Evolutionary conservation across 2,888 invertebrate species (phyloP).

Genomic region (Colletes collaris): DNA sequence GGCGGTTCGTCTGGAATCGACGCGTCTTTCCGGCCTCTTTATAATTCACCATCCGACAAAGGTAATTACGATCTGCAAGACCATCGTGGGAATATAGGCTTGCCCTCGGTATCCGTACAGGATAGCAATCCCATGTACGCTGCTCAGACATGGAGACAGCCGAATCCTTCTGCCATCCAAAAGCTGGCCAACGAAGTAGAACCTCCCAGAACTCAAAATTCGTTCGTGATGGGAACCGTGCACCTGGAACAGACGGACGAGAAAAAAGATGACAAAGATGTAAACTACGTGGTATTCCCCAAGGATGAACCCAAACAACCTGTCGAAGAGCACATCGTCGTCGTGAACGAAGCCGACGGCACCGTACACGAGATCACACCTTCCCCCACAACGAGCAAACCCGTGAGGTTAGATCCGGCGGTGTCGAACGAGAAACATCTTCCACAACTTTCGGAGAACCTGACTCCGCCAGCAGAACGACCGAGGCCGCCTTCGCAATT

Average conservation of each 20-base stretch:
- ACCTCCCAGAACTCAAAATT: slow-evolving; percentile 32
- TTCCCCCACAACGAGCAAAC: slow-evolving; percentile 47
- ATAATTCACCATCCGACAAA: slow-evolving; percentile 43
- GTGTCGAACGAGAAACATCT: slow-evolving; percentile 56
- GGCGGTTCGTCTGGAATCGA: slow-evolving; percentile 62
- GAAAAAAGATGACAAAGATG: slow-evolving; percentile 48
- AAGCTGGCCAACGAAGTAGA: slow-evolving; percentile 58
- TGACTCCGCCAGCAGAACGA: slow-evolving; percentile 78
- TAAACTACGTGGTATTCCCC: slow-evolving; percentile 60
- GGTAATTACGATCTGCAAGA: slow-evolving; percentile 59
- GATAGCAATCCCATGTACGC: slow-evolving; percentile 57
- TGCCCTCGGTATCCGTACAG: slow-evolving; percentile 67
- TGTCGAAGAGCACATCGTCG: slow-evolving; percentile 77
- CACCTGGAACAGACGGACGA: slow-evolving; percentile 33
- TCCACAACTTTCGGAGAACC: slow-evolving; percentile 75
- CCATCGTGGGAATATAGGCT: slow-evolving; percentile 67
- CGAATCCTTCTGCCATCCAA: slow-evolving; percentile 29
- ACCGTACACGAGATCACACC: slow-evolving; percentile 72
- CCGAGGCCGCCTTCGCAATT: slow-evolving; percentile 69
- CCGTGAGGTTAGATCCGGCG: slow-evolving; percentile 16
- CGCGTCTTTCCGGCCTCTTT: slow-evolving; percentile 68
- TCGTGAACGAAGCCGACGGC: slow-evolving; percentile 78
- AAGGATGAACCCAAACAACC: slow-evolving; percentile 53
- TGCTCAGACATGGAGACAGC: slow-evolving; percentile 69
- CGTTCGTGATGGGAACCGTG: slow-evolving; percentile 41